phyloP scores from a whole-genome alignment of 2,113 vertebrate genomes.

The Epinephelus fuscoguttatus region DNA sequence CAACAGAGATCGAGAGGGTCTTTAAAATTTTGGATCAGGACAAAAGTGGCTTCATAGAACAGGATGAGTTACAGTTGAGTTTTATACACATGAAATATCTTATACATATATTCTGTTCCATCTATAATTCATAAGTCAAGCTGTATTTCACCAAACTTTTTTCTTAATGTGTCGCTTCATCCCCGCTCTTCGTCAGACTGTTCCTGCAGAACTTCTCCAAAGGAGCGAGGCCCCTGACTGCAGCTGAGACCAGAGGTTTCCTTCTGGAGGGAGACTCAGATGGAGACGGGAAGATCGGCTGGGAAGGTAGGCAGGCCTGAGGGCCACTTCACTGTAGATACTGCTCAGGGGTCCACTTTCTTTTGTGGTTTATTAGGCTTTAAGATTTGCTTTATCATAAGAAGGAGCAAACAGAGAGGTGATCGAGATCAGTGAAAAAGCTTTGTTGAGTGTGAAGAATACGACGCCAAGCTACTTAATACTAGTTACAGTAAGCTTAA shows the following conservation, averaged over 20 bases:
- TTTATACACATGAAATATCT: neutral
- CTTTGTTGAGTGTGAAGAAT: neutral
- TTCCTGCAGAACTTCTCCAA: constrained; percentile 84
- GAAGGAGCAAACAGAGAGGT: no score
- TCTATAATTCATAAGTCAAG: neutral
- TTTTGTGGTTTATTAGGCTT: neutral
- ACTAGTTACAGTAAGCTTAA: neutral
- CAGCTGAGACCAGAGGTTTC: constrained; percentile 81
- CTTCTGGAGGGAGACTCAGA: constrained; percentile 79
- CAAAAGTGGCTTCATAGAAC: constrained; percentile 83
- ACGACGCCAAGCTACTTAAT: neutral
- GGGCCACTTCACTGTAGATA: neutral
- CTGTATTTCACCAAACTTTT: neutral
- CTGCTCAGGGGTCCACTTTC: neutral
- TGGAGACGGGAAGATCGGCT: constrained; percentile 82
- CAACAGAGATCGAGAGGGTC: constrained; percentile 77
- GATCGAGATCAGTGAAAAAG: neutral
- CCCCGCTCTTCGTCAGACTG: constrained; percentile 60
- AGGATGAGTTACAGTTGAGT: constrained; percentile 85
- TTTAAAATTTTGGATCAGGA: constrained; percentile 84
- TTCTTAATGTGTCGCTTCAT: neutral
- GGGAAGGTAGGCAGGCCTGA: constrained; percentile 71
- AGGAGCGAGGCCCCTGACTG: constrained; percentile 75
- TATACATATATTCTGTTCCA: neutral
- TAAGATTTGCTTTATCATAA: neutral